phyloP scores from a whole-genome alignment of 2,888 invertebrate genomes.

The Sarcophaga caerulescens region DNA sequence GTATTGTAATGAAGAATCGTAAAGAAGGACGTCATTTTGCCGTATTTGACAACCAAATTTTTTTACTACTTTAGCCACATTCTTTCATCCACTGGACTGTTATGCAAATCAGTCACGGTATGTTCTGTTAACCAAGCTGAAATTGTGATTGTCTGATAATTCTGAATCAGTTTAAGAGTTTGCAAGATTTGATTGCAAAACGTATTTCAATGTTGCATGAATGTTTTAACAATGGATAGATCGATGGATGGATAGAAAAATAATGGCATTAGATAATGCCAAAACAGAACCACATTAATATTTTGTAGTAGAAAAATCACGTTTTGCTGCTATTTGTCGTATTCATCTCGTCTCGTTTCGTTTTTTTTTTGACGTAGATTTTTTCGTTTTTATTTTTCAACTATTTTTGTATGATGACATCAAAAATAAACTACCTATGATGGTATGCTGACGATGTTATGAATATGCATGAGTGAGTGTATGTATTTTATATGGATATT shows the following conservation, averaged over 20 bases:
- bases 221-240: not conserved
- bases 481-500: not conserved
- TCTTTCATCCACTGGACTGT: too few species aligned
- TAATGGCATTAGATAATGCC: not conserved
- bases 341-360: not conserved
- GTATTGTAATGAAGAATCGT: too few species aligned
- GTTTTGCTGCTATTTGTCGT: conserved; percentile 33
- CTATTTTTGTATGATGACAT: not conserved
- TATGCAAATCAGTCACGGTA: too few species aligned
- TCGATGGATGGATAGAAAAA: too few species aligned
- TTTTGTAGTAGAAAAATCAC: conserved; percentile 7
- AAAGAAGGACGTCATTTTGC: too few species aligned
- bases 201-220: not conserved
- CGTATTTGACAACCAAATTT: too few species aligned
- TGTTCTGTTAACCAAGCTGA: not conserved
- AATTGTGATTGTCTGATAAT: not conserved
- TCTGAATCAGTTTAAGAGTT: not conserved
- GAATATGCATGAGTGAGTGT: conserved; percentile 40
- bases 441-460: conserved; percentile 23
- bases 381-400: not conserved
- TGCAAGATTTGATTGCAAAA: not conserved
- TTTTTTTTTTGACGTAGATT: not conserved
- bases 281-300: not conserved
- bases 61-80: too few species aligned
- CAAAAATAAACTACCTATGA: conserved; percentile 13